Evolutionary conservation across 2,888 invertebrate species (phyloP).

Genomic region (Monopis laevigella): DNA sequence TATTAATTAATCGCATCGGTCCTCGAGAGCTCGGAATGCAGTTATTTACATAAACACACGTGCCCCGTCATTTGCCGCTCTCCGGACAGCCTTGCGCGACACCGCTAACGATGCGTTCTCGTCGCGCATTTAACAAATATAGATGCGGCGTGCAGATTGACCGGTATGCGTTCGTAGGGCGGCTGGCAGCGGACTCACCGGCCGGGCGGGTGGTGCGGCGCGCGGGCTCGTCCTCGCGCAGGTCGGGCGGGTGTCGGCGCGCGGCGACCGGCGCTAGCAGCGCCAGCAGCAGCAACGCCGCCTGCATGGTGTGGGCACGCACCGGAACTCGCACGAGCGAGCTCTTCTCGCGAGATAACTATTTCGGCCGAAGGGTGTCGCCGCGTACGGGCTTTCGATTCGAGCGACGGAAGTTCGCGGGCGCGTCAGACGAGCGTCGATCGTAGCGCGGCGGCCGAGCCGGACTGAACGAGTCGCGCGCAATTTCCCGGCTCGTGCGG

Average conservation of each 20-base stretch:
- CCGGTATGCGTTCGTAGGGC: conserved; percentile 20
- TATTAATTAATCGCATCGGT: conserved; percentile 31
- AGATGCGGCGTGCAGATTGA: conserved; percentile 22
- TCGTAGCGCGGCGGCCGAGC: conserved; percentile 52
- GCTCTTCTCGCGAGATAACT: conserved; percentile 57
- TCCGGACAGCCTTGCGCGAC: conserved; percentile 3
- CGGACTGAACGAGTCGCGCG: conserved; percentile 49
- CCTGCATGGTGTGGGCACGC: conserved; percentile 43
- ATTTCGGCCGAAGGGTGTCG: conserved; percentile 46
- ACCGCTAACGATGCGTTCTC: conserved; percentile 14
- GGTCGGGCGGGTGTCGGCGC: conserved; percentile 70
- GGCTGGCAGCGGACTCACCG: conserved; percentile 61
- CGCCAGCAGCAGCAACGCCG: conserved; percentile 48
- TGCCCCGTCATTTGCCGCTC: conserved; percentile 21
- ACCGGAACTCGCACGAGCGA: conserved; percentile 29
- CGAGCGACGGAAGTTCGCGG: conserved; percentile 35
- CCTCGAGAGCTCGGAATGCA: conserved; percentile 35
- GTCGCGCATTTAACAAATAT: conserved; percentile 19
- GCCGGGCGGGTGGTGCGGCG: conserved; percentile 72
- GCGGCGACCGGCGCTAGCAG: conserved; percentile 40
- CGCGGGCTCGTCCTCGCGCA: conserved; percentile 73
- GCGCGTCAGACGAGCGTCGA: conserved; percentile 30
- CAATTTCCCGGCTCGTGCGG: conserved; percentile 29
- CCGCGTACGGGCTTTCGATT: conserved; percentile 31
- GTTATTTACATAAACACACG: conserved; percentile 49